Percentiles rank a stretch among this genome's conserved stretches.
phyloP scores from a whole-genome alignment of 2,888 invertebrate genomes.

The Phorcus lineatus region DNA sequence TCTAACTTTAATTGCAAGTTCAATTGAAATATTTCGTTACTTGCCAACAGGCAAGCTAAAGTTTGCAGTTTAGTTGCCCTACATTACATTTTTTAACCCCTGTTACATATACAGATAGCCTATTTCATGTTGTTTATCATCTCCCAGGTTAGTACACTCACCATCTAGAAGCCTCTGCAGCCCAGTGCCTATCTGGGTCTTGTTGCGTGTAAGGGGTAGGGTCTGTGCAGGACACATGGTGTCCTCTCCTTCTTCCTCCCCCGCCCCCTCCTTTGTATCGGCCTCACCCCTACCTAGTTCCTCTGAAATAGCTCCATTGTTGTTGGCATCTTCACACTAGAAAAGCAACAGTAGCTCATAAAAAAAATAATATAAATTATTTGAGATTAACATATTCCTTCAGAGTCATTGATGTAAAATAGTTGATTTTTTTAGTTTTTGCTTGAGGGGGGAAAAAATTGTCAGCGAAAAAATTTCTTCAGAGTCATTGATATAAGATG shows the following conservation, averaged over 20 bases:
- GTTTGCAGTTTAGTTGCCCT: too few relatives aligned
- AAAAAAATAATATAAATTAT: background rate
- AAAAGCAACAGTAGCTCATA: background rate
- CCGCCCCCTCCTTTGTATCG: background rate
- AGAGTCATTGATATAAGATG: too few relatives aligned
- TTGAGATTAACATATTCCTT: background rate
- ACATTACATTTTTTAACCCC: too few relatives aligned
- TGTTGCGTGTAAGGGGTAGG: background rate
- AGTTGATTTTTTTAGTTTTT: too few relatives aligned
- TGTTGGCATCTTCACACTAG: constrained; percentile 20
- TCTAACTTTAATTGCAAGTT: too few relatives aligned
- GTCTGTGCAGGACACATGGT: background rate
- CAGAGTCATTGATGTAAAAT: too few relatives aligned
- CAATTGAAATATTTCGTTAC: too few relatives aligned
- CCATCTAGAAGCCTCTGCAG: constrained; percentile 58
- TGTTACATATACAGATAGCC: too few relatives aligned
- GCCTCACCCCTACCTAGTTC: background rate
- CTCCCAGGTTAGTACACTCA: constrained; percentile 42
- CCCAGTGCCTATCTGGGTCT: constrained; percentile 21
- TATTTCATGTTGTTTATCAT: too few relatives aligned
- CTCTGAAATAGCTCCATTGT: background rate
- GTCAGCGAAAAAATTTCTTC: too few relatives aligned
- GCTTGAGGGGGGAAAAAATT: too few relatives aligned
- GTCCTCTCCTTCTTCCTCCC: background rate
- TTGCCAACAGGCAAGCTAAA: too few relatives aligned